A percentile compares a stretch with the other conserved stretches of the same genome.
Conservation (phyloP, 2,888 invertebrate genomes). For the Exephanes ischioxanthus region DNA sequence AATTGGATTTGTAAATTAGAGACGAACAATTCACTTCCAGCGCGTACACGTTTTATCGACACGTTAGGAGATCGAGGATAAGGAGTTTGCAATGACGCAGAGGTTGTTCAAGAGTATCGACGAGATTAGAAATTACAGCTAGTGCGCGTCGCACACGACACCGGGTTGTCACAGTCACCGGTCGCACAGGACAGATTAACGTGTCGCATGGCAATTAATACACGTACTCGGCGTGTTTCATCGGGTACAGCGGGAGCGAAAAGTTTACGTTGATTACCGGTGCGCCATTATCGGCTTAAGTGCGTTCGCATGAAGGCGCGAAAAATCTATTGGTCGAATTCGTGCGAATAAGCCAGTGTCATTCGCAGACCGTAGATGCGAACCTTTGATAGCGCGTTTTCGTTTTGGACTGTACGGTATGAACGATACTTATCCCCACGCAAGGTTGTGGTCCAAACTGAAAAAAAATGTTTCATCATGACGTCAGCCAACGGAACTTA, state of each 20-base stretch:
- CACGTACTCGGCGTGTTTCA: background rate
- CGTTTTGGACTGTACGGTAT: background rate
- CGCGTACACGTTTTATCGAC: background rate
- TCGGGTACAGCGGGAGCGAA: slow-evolving; percentile 7
- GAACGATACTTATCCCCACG: background rate
- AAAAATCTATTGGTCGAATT: background rate
- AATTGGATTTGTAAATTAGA: background rate
- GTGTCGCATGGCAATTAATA: background rate
- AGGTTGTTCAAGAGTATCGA: background rate
- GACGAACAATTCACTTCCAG: background rate
- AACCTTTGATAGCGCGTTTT: background rate
- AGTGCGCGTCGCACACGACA: background rate
- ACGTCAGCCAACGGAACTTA: slow-evolving; percentile 72
- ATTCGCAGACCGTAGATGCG: background rate
- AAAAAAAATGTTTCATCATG: slow-evolving; percentile 58
- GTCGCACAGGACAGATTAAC: background rate
- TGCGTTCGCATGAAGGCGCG: background rate
- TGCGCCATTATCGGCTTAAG: background rate
- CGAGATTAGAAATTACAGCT: background rate
- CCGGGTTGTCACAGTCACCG: background rate
- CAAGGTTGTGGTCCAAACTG: background rate
- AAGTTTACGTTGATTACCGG: background rate
- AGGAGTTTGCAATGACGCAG: background rate
- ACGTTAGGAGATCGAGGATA: background rate
- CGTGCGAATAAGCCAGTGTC: background rate